Base-by-base conservation (phyloP, 2,113 vertebrate genomes). In the Chloroceryle aenea region DNA sequence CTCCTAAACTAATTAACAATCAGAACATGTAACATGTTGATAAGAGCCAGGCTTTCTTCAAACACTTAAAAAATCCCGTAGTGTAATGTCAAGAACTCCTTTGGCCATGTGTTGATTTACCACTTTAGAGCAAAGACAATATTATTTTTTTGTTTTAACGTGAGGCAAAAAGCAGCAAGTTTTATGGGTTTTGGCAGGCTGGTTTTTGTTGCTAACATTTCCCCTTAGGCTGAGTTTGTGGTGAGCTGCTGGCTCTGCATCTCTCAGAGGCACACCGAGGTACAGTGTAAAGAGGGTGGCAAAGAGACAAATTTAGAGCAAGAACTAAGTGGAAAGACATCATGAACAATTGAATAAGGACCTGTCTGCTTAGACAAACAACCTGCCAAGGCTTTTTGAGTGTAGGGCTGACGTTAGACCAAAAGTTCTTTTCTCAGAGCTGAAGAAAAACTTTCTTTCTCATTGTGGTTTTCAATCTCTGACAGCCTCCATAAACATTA, bases 41-140 rank as follows among this genome's bases (percentile, higher is more conserved):
- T 72, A 68, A 86, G 69, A 66, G 52, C 80, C 67, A 93, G 82
- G 32, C 36, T 80, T 89, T 83, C 85, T 92, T 92, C 64, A 93
- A 90, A 86, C 34, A 5, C 13, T 94, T 91, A 50, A 72, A 68
- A 90, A 89, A 55, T 38, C 40, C 56, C 67, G 50, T 64, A 85
- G 61, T 23, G 55, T 47, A 75, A 93, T 92, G 72, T 96, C 68
- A 86, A 93, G 88, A 85, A 53, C 64, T 67, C 40, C 75, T 86
- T 90, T 86, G 85, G 45, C 62, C 67, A 68, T 90, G 64, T 73
- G 50, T 67, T 92, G 10, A 84, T 85, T 94, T 80, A 92, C 89
- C 95, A 95, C 88, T 93, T 85, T 68, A 95, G 87, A 93, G 83
- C 82, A 96, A 93, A 87, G 75, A 72, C 69, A 95, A 94, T 93